Evolutionary conservation across 2,888 invertebrate genomes (phyloP).

Genomic region (Polyploca ridens): DNA sequence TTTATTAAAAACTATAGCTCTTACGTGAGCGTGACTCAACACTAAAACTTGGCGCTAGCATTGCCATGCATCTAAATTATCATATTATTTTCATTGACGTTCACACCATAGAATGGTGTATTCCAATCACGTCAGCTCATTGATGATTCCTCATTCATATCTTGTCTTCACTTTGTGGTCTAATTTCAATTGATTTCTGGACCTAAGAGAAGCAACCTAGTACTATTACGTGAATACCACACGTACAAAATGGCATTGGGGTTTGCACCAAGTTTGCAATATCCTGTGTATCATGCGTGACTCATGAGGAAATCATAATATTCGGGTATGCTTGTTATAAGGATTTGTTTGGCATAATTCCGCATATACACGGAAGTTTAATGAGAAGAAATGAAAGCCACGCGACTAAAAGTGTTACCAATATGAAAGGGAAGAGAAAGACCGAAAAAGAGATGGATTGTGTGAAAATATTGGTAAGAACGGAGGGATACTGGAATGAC

Average conservation of each 20-base stretch:
- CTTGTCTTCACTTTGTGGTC: slow-evolving; percentile 6
- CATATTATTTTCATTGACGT: not conserved
- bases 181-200: slow-evolving; percentile 9
- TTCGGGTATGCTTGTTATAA: not conserved
- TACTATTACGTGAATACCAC: not conserved
- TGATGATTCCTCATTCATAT: slow-evolving; percentile 5
- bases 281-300: not conserved
- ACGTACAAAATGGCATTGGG: not conserved
- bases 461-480: too few relatives aligned
- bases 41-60: not conserved
- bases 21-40: not conserved
- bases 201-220: not conserved
- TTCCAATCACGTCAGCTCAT: not conserved
- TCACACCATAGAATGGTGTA: not conserved
- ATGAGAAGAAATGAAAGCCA: too few relatives aligned
- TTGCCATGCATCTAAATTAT: not conserved
- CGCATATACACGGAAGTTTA: too few relatives aligned
- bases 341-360: too few relatives aligned
- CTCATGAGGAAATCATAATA: not conserved
- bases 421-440: too few relatives aligned
- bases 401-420: too few relatives aligned
- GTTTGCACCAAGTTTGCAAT: not conserved
- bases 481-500: too few relatives aligned
- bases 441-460: too few relatives aligned
- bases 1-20: not conserved